Percentiles rank a stretch among this genome's conserved stretches.
These are phyloP conservation scores for Paralvinella palmiformis DNA, from an alignment of 1,140 invertebrate species.

Conservation along the genomic window DNA sequence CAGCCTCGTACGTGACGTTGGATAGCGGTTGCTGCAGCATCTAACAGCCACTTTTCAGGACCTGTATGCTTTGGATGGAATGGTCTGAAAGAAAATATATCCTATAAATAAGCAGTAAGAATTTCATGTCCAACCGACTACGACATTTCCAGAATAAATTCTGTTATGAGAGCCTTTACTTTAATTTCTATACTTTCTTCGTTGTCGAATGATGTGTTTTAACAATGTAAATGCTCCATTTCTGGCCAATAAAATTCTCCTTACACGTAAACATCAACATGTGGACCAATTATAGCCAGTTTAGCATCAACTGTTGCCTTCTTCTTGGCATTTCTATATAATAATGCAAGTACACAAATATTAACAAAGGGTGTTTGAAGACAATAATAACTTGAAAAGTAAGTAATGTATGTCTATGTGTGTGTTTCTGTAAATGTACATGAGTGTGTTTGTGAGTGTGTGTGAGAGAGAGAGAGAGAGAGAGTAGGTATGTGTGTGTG, in stretches of 20 bases:
- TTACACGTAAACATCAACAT: conserved; percentile 47
- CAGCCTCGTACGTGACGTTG: conserved; percentile 68
- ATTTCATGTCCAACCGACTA: neutral
- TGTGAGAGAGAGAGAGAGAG: too few species aligned
- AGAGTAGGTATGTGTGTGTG: too few species aligned
- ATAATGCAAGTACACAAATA: too few species aligned
- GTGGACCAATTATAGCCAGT: conserved; percentile 40
- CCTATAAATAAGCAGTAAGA: neutral
- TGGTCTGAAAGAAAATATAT: conserved; percentile 27
- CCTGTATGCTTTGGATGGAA: conserved; percentile 43
- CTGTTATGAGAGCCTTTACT: neutral
- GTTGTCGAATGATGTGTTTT: neutral
- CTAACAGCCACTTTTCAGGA: conserved; percentile 50
- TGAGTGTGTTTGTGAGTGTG: too few species aligned
- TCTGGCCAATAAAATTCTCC: neutral
- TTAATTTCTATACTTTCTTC: neutral
- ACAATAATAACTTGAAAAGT: too few species aligned
- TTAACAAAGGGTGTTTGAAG: too few species aligned
- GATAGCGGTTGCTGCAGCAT: conserved; percentile 66
- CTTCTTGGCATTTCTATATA: conserved; percentile 32
- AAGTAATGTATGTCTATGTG: too few species aligned
- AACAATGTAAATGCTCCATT: neutral
- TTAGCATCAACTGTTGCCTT: conserved; percentile 27
- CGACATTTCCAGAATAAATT: neutral
- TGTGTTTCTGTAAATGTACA: too few species aligned